Conservation (phyloP, 2,113 vertebrate genomes). For the Apus apus region DNA sequence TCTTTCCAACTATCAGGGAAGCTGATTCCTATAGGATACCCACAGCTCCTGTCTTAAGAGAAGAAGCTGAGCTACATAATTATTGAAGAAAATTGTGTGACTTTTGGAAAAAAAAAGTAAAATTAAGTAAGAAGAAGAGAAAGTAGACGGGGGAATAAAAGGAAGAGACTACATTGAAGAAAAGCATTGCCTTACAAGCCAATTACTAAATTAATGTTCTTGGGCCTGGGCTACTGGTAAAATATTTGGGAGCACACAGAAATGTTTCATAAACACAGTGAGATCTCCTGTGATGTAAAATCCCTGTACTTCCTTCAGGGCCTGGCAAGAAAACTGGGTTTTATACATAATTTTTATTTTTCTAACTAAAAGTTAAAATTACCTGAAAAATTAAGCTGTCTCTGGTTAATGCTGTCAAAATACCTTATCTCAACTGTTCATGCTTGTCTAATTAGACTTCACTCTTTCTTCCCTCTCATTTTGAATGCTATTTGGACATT, state of each 20-base stretch:
- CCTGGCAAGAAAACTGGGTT: not conserved
- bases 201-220: not conserved
- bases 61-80: not conserved
- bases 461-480: not conserved
- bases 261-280: not conserved
- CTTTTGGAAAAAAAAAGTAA: not conserved
- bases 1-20: not conserved
- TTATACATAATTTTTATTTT: not conserved
- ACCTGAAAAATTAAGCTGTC: not conserved
- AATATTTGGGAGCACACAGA: not conserved
- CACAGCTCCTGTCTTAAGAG: not conserved
- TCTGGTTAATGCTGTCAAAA: not conserved
- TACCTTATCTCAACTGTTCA: not conserved
- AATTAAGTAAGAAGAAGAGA: not conserved
- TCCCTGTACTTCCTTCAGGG: not conserved
- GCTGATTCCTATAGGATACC: not conserved
- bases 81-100: not conserved
- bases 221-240: not conserved
- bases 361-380: not conserved
- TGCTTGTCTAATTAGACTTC: not conserved
- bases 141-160: rapidly evolving
- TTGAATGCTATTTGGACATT: not conserved
- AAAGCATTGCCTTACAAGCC: not conserved
- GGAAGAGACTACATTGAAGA: not conserved
- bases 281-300: not conserved